phyloP scores from a whole-genome alignment of 2,797 vertebrate species.

The Psittacula derbiana region DNA sequence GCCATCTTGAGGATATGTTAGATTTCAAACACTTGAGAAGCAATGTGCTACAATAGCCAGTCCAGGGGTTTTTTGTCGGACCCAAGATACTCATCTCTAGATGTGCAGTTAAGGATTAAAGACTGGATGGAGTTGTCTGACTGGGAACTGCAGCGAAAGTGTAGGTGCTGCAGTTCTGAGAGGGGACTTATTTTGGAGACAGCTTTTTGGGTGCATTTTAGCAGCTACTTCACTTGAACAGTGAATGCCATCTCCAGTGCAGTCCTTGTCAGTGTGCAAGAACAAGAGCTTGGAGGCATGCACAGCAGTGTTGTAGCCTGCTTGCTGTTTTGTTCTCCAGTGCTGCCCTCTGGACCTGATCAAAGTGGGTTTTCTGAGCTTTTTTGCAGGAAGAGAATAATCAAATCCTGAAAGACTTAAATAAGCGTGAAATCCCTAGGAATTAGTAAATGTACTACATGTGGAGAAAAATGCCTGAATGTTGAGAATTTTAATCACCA shows the following conservation, averaged over 20 bases:
- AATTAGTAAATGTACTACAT: not conserved
- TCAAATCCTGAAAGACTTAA: slow-evolving; percentile 24
- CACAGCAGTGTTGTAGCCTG: not conserved
- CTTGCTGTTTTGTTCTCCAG: not conserved
- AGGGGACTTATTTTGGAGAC: not conserved
- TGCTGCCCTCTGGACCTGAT: not conserved
- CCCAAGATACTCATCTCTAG: not conserved
- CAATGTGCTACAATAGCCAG: not conserved
- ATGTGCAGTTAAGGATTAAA: not conserved
- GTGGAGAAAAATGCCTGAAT: not conserved
- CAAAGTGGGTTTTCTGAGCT: not conserved
- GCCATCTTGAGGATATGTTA: not conserved
- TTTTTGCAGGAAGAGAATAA: not conserved
- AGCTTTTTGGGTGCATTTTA: not conserved
- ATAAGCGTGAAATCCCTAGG: not conserved
- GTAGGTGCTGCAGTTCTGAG: not conserved
- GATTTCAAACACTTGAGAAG: not conserved
- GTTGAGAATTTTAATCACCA: not conserved
- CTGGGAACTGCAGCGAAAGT: not conserved
- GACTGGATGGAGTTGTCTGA: not conserved
- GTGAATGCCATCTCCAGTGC: not conserved
- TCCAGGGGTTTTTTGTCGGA: not conserved
- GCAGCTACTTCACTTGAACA: not conserved
- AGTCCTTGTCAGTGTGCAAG: not conserved
- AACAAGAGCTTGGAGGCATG: not conserved